These are phyloP conservation scores for Sarcophaga subvicina DNA, from an alignment of 2,888 invertebrate species.

Conservation along the genomic window DNA sequence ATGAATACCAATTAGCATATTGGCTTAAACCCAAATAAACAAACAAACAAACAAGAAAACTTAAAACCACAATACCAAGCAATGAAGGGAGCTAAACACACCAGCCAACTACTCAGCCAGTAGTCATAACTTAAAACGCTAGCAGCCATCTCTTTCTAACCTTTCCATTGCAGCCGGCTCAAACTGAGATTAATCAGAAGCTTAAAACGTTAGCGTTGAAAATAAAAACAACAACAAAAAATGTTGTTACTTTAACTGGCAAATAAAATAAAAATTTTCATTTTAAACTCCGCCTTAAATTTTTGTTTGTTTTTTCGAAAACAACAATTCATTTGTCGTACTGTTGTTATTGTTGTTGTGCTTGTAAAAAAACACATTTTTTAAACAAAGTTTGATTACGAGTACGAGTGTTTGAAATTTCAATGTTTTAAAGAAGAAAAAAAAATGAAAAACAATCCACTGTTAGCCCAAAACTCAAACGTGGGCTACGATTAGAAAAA, in stretches of 20 bases:
- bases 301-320: background rate
- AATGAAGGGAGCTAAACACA: background rate
- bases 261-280: constrained; percentile 4
- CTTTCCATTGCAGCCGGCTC: background rate
- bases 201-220: background rate
- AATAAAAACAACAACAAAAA: background rate
- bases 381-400: background rate
- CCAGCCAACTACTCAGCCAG: background rate
- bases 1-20: constrained; percentile 26
- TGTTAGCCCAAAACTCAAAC: background rate
- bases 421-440: background rate
- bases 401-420: background rate
- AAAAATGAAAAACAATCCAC: background rate
- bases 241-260: background rate
- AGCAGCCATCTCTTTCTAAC: background rate
- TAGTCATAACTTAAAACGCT: background rate
- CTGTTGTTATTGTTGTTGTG: background rate
- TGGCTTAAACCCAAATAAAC: background rate
- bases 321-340: background rate
- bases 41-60: background rate
- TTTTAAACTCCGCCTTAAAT: constrained; percentile 25
- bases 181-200: background rate
- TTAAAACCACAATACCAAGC: background rate
- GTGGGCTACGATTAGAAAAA: constrained; percentile 5
- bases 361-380: background rate